Evolutionary conservation across 2,113 vertebrate genomes (phyloP), one percentile per base, ranked within the genome.

Genomic region (Arenaria interpres): DNA sequence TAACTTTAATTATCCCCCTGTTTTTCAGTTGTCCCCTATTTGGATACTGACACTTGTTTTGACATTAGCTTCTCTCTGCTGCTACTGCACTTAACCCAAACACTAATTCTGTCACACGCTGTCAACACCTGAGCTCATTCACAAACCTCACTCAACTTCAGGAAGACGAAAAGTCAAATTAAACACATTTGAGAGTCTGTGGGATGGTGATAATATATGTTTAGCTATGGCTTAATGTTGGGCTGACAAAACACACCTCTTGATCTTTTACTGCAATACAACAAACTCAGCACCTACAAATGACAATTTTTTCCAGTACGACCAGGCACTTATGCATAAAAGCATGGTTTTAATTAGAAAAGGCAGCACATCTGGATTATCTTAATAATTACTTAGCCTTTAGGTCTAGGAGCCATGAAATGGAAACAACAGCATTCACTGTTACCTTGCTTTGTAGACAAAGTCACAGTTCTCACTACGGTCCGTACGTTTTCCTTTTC

Each of bases 401-500:
- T 41, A 0, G 1, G 33, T 24, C 82, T 5, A 57, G 54, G 20
- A 87, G 68, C 3, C 6, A 12, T 4, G 28, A 45, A 19, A 30
- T 28, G 39, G 14, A 28, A 74, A 19, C 25, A 62, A 4, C 0
- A 41, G 62, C 2, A 27, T n/a, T 62, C 28, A 5, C 8, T 22
- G 2, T 97, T 97, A 99, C 99, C 99, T 95, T 98, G 98, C 91
- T 98, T 98, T 8, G 92, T 67, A 72, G 98, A 97, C 8, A 98
- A 79, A 22, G 97, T 97, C 14, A 97, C 96, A 43, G 98, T 98
- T 43, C 93, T 98, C 46, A 97, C 96, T 16, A 98, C 97, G 1
- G 98, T 97, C 19, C 97, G 92, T 35, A 98, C 97, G 27, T 98
- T 99, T 80, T 99, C 99, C 89, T 99, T 99, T 92, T 99, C 99